A percentile compares a stretch with the other conserved stretches of the same genome.
These are phyloP conservation scores for Willowsia nigromaculata DNA, from an alignment of 2,888 invertebrate genomes.

Conservation along the genomic window DNA sequence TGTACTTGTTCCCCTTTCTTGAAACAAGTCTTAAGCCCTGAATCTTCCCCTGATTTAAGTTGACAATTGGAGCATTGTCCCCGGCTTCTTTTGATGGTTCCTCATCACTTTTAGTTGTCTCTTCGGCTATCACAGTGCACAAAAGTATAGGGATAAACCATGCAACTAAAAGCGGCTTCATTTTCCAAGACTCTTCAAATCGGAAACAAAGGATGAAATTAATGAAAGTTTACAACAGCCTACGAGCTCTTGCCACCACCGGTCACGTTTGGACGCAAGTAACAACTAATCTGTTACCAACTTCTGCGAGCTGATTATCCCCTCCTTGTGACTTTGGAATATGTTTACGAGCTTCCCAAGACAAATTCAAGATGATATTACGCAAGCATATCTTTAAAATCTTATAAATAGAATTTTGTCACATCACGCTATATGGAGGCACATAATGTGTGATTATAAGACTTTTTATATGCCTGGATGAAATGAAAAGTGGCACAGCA, in stretches of 20 bases:
- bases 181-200: neutral
- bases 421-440: too few species aligned
- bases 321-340: neutral
- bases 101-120: neutral
- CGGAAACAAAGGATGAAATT: too few species aligned
- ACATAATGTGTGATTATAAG: too few species aligned
- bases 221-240: neutral
- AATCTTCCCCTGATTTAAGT: conserved; percentile 40
- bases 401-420: too few species aligned
- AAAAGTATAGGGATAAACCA: neutral
- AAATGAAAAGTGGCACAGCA: neutral
- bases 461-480: too few species aligned
- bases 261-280: neutral
- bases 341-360: neutral
- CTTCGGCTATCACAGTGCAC: neutral
- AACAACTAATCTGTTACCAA: neutral
- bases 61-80: neutral
- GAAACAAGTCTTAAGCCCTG: conserved; percentile 46
- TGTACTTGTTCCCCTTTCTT: conserved; percentile 55
- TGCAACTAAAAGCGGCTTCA: neutral
- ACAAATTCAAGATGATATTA: too few species aligned
- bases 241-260: neutral
- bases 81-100: neutral
- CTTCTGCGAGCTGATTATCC: neutral
- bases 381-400: too few species aligned